Evolutionary conservation across 2,113 vertebrate species (phyloP), one percentile per base, ranked within the genome.

Genomic region (Rutilus rutilus): DNA sequence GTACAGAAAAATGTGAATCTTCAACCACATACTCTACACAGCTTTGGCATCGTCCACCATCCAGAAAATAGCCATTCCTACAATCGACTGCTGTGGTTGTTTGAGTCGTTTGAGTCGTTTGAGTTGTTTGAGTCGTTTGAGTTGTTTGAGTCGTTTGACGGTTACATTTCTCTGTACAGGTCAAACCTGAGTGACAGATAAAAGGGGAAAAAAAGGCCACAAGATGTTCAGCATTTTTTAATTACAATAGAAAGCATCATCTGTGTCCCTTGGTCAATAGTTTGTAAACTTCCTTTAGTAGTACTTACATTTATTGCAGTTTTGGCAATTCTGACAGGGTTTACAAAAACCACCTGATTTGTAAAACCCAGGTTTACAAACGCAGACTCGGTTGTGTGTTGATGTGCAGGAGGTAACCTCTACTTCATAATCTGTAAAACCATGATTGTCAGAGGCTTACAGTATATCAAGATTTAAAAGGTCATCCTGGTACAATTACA

Each of bases 331-430:
- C 0, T 12, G 0, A 67, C 60, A 52, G 23, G 1, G 5, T 42
- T 42, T 42, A 42, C 42, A 42, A 10, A 42, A 42, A 42, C 0
- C 2, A 42, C 0, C 8, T 42, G 8, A 9, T 42, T 42, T 10
- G 71, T 84, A 87, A 76, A 65, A 30, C 10, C 83, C 88, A 27
- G 71, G 42, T 81, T 82, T 50, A 83, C 90, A 90, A 12, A 0
- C 6, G 10, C 90, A 90, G 19, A 25, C 54, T 14, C 65, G 27
- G 54, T 90, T 1, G 8, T 30, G 47, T 33, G 60, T n/a, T 27
- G 45, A 2, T 42, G 30, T 88, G 30, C 90, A 90, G 0, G 21
- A 2, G 6, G 0, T 23, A 36, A 2, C 12, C 64, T 25, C 19
- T 15, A 60, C 27, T 69, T 84, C 2, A 69, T 69, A 2, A 25